These are phyloP conservation scores for Pelmatolapia mariae DNA, from an alignment of 2,113 vertebrate species.

Conservation along the genomic window DNA sequence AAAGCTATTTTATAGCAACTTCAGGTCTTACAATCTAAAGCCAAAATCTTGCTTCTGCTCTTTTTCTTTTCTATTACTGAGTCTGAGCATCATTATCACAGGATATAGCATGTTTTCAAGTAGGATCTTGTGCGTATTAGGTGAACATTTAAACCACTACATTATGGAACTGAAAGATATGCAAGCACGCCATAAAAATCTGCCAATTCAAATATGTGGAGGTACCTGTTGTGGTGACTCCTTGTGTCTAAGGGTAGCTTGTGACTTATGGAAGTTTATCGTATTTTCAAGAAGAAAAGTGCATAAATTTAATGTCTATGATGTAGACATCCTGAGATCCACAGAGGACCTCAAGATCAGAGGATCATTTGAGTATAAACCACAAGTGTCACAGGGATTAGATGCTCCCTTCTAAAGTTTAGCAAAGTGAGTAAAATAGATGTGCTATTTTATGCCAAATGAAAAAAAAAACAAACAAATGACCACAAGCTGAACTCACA, in stretches of 20 bases:
- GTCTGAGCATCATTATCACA: neutral
- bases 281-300: neutral
- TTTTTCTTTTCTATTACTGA: neutral
- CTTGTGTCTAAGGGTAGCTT: neutral
- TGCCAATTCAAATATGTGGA: neutral
- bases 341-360: neutral
- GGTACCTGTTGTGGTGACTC: accelerated
- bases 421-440: neutral
- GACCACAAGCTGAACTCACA: neutral
- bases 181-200: neutral
- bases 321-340: neutral
- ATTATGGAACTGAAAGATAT: neutral
- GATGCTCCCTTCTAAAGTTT: neutral
- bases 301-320: neutral
- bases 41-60: neutral
- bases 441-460: neutral
- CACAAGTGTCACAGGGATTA: neutral
- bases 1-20: neutral
- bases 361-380: neutral
- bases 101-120: accelerated
- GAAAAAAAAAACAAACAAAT: accelerated
- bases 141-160: neutral
- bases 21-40: neutral
- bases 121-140: accelerated
- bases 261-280: neutral